Conservation (phyloP, 1,140 invertebrate species). For the Teleogryllus occipitalis region DNA sequence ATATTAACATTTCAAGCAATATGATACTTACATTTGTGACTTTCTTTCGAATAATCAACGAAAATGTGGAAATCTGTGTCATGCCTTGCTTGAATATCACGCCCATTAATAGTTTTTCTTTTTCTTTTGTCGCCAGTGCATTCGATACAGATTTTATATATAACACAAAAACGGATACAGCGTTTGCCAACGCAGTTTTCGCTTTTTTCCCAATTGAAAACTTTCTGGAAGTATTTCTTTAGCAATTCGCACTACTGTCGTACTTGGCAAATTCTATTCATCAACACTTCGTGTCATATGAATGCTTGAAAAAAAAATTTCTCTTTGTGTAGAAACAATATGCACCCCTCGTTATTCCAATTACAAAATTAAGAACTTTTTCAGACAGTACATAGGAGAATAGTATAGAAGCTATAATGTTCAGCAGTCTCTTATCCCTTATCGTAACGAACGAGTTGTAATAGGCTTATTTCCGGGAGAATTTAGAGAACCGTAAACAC, state of each 20-base stretch:
- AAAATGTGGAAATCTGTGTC: constrained; percentile 91
- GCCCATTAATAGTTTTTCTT: constrained; percentile 76
- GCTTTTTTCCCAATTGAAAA: constrained; percentile 77
- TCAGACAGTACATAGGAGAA: too few species aligned
- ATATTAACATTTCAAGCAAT: background rate
- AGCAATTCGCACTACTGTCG: constrained; percentile 80
- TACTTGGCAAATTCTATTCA: constrained; percentile 83
- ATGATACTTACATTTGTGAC: constrained; percentile 56
- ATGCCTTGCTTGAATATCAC: constrained; percentile 78
- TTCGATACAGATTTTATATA: constrained; percentile 72
- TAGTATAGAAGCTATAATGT: too few species aligned
- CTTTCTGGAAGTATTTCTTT: constrained; percentile 82
- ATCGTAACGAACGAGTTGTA: too few species aligned
- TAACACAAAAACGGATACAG: constrained; percentile 73
- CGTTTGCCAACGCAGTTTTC: constrained; percentile 72
- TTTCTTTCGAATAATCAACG: constrained; percentile 65
- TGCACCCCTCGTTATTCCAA: too few species aligned
- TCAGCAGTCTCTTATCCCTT: too few species aligned
- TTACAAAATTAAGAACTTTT: too few species aligned
- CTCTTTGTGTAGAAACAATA: too few species aligned
- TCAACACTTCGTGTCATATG: constrained; percentile 76
- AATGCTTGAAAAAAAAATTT: too few species aligned
- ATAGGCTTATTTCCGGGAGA: too few species aligned
- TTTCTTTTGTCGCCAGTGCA: constrained; percentile 66
- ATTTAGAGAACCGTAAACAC: too few species aligned